phyloP scores from a whole-genome alignment of 2,888 invertebrate species.

The Creontiades dilutus region DNA sequence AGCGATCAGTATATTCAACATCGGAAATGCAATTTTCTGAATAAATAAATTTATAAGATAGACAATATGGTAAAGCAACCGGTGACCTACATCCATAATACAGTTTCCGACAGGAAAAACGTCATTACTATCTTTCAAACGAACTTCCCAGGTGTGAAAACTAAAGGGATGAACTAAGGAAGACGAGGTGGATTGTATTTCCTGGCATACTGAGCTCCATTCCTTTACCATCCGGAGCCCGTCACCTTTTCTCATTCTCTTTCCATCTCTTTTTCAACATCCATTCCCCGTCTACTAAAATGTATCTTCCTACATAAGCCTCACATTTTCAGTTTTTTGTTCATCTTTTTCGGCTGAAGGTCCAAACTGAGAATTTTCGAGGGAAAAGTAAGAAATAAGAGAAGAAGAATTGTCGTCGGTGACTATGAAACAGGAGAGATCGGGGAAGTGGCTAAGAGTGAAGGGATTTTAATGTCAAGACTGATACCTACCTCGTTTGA shows the following conservation, averaged over 20 bases:
- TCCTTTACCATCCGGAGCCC: not conserved
- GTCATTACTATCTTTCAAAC: constrained; percentile 27
- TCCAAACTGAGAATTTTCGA: no score
- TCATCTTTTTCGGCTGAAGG: no score
- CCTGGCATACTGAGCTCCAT: constrained; percentile 8
- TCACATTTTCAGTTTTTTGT: no score
- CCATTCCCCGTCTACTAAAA: not conserved
- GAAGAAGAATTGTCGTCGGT: no score
- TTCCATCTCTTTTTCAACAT: not conserved
- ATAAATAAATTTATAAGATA: not conserved
- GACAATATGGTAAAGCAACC: not conserved
- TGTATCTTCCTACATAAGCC: no score
- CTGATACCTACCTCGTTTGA: no score
- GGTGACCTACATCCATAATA: constrained; percentile 1
- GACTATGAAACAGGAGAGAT: no score
- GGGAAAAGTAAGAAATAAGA: no score
- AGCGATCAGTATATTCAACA: not conserved
- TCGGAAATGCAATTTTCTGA: not conserved
- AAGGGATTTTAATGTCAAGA: no score
- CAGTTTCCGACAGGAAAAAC: constrained; percentile 26
- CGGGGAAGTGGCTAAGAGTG: no score
- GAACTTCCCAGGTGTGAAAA: constrained; percentile 3
- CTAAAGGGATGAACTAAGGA: constrained; percentile 18
- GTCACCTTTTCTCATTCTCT: constrained; percentile 2
- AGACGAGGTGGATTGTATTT: constrained; percentile 13